Conservation (phyloP, 2,113 vertebrate species). For the Chaetodon auriga region DNA sequence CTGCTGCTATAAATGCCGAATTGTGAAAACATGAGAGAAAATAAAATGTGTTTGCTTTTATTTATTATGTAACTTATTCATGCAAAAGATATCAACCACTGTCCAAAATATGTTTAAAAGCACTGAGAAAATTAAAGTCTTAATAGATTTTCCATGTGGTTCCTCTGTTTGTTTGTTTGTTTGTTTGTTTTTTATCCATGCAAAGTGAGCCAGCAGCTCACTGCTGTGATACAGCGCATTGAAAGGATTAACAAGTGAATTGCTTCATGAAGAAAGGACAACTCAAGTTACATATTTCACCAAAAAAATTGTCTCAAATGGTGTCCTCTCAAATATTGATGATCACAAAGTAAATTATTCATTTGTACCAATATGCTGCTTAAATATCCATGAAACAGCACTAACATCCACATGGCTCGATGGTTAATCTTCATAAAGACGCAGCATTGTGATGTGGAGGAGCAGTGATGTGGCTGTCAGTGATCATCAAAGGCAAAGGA, state of each 20-base stretch:
- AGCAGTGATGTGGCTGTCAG: constrained; percentile 12
- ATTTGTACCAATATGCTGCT: constrained; percentile 61
- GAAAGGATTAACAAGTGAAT: constrained; percentile 29
- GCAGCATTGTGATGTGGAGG: constrained; percentile 16
- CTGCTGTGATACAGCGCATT: neutral
- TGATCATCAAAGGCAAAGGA: constrained; percentile 1
- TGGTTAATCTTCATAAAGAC: constrained; percentile 43
- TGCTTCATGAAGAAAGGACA: constrained; percentile 5
- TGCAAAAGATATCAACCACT: constrained; percentile 62
- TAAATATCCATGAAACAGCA: constrained; percentile 65
- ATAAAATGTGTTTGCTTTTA: constrained; percentile 68
- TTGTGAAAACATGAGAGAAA: constrained; percentile 30
- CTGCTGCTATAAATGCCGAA: constrained; percentile 71
- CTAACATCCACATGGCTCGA: constrained; percentile 34
- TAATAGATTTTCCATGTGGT: constrained; percentile 83
- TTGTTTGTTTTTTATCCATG: constrained; percentile 13
- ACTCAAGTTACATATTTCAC: constrained; percentile 37
- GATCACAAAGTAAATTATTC: constrained; percentile 59
- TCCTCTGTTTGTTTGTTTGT: constrained; percentile 25
- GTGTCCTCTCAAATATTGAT: constrained; percentile 64
- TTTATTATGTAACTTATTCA: constrained; percentile 84
- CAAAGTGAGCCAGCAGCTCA: constrained; percentile 10
- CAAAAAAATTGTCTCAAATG: constrained; percentile 41
- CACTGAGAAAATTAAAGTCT: constrained; percentile 85
- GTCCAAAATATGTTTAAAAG: constrained; percentile 75